Evolutionary conservation across 1,140 invertebrate genomes (phyloP).

Genomic region (Drosophila melanogaster): DNA sequence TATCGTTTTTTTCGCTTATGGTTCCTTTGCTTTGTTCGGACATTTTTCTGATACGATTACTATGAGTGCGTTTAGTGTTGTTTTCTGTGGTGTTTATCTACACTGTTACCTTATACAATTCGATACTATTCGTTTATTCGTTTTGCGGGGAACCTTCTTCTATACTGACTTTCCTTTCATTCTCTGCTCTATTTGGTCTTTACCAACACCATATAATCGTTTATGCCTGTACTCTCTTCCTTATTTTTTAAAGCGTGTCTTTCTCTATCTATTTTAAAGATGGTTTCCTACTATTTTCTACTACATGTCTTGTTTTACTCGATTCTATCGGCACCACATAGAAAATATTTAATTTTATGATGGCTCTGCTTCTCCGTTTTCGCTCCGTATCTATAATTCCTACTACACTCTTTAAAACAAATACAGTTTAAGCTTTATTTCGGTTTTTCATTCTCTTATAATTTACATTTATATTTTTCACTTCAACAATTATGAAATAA

Average conservation of each 20-base stretch:
- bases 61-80: constrained; percentile 20
- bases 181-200: not conserved
- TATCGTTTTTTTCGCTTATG: constrained; percentile 10
- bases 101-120: constrained; percentile 14
- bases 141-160: not conserved
- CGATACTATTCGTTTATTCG: not conserved
- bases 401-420: too few relatives aligned
- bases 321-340: not conserved
- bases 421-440: too few relatives aligned
- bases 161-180: not conserved
- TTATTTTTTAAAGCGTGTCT: constrained; percentile 2
- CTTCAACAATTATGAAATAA: too few relatives aligned
- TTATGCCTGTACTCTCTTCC: not conserved
- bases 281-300: not conserved
- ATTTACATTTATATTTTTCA: not conserved
- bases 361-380: not conserved
- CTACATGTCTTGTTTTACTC: not conserved
- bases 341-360: not conserved
- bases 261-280: not conserved
- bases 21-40: not conserved
- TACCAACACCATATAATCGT: not conserved
- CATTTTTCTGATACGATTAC: not conserved
- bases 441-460: too few relatives aligned
- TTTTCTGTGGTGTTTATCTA: constrained; percentile 29
- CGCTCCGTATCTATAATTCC: not conserved